Conservation (phyloP, 2,888 invertebrate genomes). For the Geotrupes spiniger region DNA sequence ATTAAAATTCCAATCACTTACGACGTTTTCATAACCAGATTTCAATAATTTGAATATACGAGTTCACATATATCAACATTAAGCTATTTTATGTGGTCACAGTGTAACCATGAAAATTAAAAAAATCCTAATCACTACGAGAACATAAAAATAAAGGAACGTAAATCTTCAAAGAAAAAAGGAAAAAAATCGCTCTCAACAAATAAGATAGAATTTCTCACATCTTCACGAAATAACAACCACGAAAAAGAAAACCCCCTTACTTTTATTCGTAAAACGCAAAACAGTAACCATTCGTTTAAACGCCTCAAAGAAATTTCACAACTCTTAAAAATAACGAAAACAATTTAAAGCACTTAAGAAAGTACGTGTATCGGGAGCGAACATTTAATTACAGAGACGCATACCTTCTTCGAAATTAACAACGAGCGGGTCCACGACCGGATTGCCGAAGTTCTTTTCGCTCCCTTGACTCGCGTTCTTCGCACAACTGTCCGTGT, state of each 20-base stretch:
- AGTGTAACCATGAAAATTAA: no score
- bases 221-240: conserved; percentile 15
- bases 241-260: conserved; percentile 15
- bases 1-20: no score
- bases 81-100: no score
- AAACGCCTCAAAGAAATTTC: conserved; percentile 17
- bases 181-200: conserved; percentile 12
- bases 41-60: conserved; percentile 6
- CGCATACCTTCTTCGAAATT: conserved; percentile 83
- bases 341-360: conserved; percentile 21
- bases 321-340: conserved; percentile 15
- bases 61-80: neutral
- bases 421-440: conserved; percentile 71
- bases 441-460: conserved; percentile 43
- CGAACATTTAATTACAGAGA: conserved; percentile 54
- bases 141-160: conserved; percentile 2
- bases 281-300: conserved; percentile 14
- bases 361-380: conserved; percentile 14
- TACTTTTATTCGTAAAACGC: conserved; percentile 20
- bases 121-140: neutral
- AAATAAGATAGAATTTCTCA: neutral
- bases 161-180: conserved; percentile 11
- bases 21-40: no score
- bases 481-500: conserved; percentile 27
- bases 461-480: conserved; percentile 37